Percentiles rank a stretch among this genome's conserved stretches.
Conservation (phyloP, 1,140 invertebrate genomes). For the Triops cancriformis region DNA sequence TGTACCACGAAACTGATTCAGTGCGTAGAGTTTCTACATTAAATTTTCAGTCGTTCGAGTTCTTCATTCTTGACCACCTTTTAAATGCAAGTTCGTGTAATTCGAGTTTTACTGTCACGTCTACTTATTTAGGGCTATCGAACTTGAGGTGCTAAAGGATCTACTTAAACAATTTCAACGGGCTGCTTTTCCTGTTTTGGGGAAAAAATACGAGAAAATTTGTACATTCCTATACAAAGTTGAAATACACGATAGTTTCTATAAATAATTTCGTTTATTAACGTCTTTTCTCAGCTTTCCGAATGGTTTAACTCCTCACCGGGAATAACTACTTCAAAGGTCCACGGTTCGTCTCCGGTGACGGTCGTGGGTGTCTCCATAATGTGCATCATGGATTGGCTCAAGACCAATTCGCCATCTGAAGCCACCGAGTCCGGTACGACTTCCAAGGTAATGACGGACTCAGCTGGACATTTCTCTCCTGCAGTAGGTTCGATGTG, state of each 20-base stretch:
- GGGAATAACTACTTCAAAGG: constrained; percentile 24
- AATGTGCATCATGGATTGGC: constrained; percentile 1
- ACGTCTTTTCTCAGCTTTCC: not conserved
- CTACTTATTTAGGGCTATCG: too few species aligned
- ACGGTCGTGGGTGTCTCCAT: not conserved
- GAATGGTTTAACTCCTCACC: not conserved
- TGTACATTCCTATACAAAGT: too few species aligned
- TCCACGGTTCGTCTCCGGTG: constrained; percentile 16
- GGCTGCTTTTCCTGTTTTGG: too few species aligned
- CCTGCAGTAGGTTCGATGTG: constrained; percentile 16
- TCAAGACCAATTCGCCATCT: constrained; percentile 14
- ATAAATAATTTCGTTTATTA: not conserved
- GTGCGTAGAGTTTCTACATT: too few species aligned
- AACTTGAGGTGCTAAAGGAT: too few species aligned
- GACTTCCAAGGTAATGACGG: not conserved
- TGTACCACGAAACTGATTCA: too few species aligned
- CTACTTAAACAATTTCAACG: too few species aligned
- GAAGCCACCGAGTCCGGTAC: constrained; percentile 1
- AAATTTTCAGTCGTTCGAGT: too few species aligned
- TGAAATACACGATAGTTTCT: not conserved
- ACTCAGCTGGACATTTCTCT: not conserved
- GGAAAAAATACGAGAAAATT: too few species aligned
- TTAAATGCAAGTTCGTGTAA: too few species aligned
- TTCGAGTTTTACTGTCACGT: too few species aligned
- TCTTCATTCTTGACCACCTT: too few species aligned